phyloP scores from a whole-genome alignment of 2,888 invertebrate species.

The Drosophila tanythrix region DNA sequence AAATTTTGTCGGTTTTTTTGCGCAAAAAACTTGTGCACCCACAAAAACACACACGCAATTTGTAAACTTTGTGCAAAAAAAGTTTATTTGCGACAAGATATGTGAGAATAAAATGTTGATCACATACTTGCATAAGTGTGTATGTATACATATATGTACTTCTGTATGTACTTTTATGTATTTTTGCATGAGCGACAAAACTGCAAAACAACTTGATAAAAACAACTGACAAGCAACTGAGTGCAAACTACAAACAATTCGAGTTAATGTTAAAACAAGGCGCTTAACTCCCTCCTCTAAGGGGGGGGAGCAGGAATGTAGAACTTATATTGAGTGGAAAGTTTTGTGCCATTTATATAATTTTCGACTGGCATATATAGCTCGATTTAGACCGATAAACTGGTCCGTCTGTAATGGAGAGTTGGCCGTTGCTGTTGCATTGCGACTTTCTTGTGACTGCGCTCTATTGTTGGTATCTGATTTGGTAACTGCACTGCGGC shows the following conservation, averaged over 20 bases:
- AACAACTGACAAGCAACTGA: slow-evolving; percentile 41
- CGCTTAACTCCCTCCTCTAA: slow-evolving; percentile 20
- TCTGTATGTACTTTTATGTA: slow-evolving; percentile 15
- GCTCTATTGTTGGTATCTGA: slow-evolving; percentile 65
- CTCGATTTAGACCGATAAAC: slow-evolving; percentile 65
- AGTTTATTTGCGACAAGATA: slow-evolving; percentile 53
- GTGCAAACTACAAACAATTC: slow-evolving; percentile 67
- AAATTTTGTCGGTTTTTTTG: slow-evolving; percentile 23
- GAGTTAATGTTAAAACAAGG: slow-evolving; percentile 69
- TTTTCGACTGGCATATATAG: slow-evolving; percentile 57
- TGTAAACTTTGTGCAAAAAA: slow-evolving; percentile 53
- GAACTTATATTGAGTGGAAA: slow-evolving; percentile 22
- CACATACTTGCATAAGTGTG: slow-evolving; percentile 46
- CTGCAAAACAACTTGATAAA: slow-evolving; percentile 35
- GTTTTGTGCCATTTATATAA: slow-evolving; percentile 63
- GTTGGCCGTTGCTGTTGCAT: slow-evolving; percentile 25
- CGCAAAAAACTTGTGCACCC: slow-evolving; percentile 45
- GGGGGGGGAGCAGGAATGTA: background rate
- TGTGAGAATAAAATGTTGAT: slow-evolving; percentile 43
- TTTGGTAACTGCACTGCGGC: slow-evolving; percentile 64
- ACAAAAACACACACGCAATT: slow-evolving; percentile 27
- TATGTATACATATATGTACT: background rate
- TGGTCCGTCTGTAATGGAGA: slow-evolving; percentile 39
- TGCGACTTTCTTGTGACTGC: slow-evolving; percentile 13
- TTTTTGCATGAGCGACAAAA: slow-evolving; percentile 48